A percentile compares a stretch with the other conserved stretches of the same genome.
Evolutionary conservation across 2,797 vertebrate species (phyloP).

Genomic region (Notolepis coatsorum): DNA sequence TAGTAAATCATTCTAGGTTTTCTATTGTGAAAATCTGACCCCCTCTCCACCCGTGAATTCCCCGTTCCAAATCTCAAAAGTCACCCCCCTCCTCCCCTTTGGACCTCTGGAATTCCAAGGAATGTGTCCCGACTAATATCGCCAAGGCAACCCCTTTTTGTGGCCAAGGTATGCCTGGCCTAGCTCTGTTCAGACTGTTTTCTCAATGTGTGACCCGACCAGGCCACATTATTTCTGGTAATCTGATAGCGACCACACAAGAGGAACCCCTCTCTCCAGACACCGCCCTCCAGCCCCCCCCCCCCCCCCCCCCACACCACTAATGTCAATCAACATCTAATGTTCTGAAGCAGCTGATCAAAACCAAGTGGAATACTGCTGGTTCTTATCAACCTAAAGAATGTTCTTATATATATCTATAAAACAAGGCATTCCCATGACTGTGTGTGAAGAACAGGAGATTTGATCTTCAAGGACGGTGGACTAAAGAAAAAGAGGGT

Average conservation of each 20-base stretch:
- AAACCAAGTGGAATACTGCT: conserved; percentile 26
- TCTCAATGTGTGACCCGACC: conserved; percentile 44
- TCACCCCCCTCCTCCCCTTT: background rate
- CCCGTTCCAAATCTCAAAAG: background rate
- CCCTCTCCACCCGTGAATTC: background rate
- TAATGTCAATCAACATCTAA: conserved; percentile 46
- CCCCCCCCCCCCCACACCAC: background rate
- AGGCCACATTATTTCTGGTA: conserved; percentile 52
- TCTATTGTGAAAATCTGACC: background rate
- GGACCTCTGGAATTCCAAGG: conserved; percentile 11
- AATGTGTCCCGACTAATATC: conserved; percentile 53
- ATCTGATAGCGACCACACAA: conserved; percentile 75
- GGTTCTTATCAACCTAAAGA: background rate
- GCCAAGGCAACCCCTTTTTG: conserved; percentile 47
- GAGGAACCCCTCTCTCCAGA: conserved; percentile 30
- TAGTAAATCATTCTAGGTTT: conserved; percentile 13
- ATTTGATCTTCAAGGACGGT: conserved; percentile 8
- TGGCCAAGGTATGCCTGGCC: conserved; percentile 43
- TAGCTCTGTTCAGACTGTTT: conserved; percentile 45
- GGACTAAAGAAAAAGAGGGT: background rate
- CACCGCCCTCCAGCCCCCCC: too few species aligned
- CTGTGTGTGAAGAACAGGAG: background rate
- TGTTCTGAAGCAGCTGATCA: conserved; percentile 37
- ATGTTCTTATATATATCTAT: conserved; percentile 40
- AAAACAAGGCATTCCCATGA: background rate